These are phyloP conservation scores for Anguilla rostrata DNA, from an alignment of 2,113 vertebrate genomes.

Conservation along the genomic window DNA sequence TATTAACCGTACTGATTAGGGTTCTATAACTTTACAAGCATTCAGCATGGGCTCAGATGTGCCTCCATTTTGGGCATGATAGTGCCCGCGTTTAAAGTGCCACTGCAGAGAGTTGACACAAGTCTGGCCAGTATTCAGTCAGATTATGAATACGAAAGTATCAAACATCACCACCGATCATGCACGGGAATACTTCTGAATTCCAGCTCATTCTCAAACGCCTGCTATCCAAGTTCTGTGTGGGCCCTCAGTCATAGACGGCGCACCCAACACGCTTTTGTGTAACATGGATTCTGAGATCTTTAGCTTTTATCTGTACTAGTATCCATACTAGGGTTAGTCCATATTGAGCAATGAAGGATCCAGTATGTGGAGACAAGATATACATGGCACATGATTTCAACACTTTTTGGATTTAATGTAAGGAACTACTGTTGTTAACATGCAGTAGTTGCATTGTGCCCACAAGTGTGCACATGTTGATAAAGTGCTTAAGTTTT, in stretches of 20 bases:
- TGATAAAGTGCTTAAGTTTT: conserved; percentile 17
- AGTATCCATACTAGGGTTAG: background rate
- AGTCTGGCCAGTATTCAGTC: background rate
- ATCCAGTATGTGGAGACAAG: background rate
- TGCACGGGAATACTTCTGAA: background rate
- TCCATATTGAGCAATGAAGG: background rate
- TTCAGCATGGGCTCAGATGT: background rate
- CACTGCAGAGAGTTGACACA: background rate
- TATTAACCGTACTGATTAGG: conserved; percentile 1
- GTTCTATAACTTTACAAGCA: background rate
- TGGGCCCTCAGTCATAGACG: background rate
- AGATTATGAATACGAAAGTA: background rate
- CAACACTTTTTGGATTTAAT: background rate
- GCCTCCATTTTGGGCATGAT: background rate
- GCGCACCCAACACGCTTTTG: background rate
- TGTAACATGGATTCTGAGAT: background rate
- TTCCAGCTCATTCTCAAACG: background rate
- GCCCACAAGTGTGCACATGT: background rate
- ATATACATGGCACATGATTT: conserved; percentile 1
- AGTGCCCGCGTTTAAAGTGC: background rate
- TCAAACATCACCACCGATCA: background rate
- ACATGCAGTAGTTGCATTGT: conserved; percentile 1
- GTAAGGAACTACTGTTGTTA: background rate
- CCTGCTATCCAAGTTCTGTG: background rate
- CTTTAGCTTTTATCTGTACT: background rate